phyloP scores from a whole-genome alignment of 2,888 invertebrate genomes.

The Caenorhabditis becei region DNA sequence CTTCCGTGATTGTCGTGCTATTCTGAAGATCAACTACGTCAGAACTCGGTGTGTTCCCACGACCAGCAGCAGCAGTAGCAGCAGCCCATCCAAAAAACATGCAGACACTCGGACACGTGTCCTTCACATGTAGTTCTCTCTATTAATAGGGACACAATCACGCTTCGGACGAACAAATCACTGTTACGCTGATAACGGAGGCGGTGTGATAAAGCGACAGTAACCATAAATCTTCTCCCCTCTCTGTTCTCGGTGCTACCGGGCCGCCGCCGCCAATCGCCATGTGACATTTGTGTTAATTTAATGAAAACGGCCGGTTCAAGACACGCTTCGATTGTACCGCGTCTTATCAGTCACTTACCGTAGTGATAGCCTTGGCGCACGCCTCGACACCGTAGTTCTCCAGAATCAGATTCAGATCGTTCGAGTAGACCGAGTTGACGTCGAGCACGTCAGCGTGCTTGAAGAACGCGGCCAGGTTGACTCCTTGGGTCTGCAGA shows the following conservation, averaged over 20 bases:
- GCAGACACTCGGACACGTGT: slow-evolving; percentile 20
- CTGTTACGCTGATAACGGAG: slow-evolving; percentile 37
- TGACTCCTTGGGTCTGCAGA: slow-evolving; percentile 96
- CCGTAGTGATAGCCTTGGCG: slow-evolving; percentile 90
- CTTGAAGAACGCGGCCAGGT: slow-evolving; percentile 91
- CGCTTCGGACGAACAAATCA: slow-evolving; percentile 21
- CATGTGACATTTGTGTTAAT: slow-evolving; percentile 50
- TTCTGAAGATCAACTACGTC: slow-evolving; percentile 51
- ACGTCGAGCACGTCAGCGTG: slow-evolving; percentile 88
- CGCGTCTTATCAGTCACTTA: too few species aligned
- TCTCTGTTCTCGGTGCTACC: slow-evolving; percentile 30
- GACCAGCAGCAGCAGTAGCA: not conserved
- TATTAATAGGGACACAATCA: slow-evolving; percentile 49
- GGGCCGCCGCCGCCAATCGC: slow-evolving; percentile 4
- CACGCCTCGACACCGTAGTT: slow-evolving; percentile 97
- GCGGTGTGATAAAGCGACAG: slow-evolving; percentile 19
- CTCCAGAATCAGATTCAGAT: slow-evolving; percentile 92
- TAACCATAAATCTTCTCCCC: slow-evolving; percentile 48
- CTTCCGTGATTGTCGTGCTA: not conserved
- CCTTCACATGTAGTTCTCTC: slow-evolving; percentile 47
- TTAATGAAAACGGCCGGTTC: slow-evolving; percentile 11
- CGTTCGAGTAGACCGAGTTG: slow-evolving; percentile 88
- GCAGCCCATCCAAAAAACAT: slow-evolving; percentile 22
- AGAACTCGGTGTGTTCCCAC: slow-evolving; percentile 28
- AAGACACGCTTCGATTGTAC: slow-evolving; percentile 24